A percentile compares a stretch with the other conserved stretches of the same genome.
phyloP scores from a whole-genome alignment of 1,140 invertebrate genomes.

The Himalopsyche phryganea region DNA sequence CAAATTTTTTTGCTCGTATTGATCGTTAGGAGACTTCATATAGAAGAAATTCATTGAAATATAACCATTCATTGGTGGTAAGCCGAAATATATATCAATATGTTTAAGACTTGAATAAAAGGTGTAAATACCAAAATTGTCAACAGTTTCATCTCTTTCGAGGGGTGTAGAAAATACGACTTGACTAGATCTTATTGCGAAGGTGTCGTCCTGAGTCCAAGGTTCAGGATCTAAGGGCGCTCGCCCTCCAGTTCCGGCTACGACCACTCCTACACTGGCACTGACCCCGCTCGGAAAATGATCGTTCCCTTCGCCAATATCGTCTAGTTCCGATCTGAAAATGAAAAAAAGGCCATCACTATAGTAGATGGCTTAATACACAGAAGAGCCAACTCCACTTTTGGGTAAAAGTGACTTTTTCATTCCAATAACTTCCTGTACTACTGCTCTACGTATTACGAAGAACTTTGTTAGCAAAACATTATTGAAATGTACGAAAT shows the following conservation, averaged over 20 bases:
- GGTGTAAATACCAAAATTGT: slow-evolving; percentile 65
- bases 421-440: too few relatives aligned
- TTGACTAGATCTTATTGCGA: slow-evolving; percentile 50
- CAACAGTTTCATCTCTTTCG: slow-evolving; percentile 79
- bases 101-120: slow-evolving; percentile 7
- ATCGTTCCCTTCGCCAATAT: slow-evolving; percentile 71
- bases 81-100: too few relatives aligned
- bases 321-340: slow-evolving; percentile 73
- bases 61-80: too few relatives aligned
- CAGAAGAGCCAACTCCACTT: too few relatives aligned
- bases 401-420: too few relatives aligned
- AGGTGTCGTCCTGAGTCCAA: slow-evolving; percentile 63
- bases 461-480: too few relatives aligned
- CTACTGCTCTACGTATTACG: too few relatives aligned
- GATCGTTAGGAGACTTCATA: too few relatives aligned
- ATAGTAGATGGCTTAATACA: not conserved
- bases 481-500: too few relatives aligned
- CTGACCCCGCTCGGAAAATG: slow-evolving; percentile 77
- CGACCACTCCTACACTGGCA: slow-evolving; percentile 68
- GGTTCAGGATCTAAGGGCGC: slow-evolving; percentile 65
- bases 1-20: too few relatives aligned
- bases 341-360: too few relatives aligned
- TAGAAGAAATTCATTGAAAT: too few relatives aligned
- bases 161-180: slow-evolving; percentile 75
- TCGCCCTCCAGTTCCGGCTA: slow-evolving; percentile 63